A percentile compares a stretch with the other conserved stretches of the same genome.
Evolutionary conservation across 2,888 invertebrate species (phyloP).

Genomic region (Stomorhina lunata): DNA sequence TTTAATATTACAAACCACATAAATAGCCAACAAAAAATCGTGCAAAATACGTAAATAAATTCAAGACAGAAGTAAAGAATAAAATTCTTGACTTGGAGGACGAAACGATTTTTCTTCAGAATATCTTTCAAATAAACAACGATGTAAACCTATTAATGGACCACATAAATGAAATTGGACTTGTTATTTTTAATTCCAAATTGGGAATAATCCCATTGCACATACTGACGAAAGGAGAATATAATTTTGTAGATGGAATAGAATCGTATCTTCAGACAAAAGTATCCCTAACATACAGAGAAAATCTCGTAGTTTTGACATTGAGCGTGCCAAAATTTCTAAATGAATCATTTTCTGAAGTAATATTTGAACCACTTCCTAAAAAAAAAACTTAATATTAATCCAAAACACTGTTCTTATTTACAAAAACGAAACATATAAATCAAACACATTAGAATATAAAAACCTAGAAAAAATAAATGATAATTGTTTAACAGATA

Average conservation of each 20-base stretch:
- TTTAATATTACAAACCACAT: neutral
- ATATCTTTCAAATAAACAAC: too few relatives aligned
- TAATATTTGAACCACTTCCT: slow-evolving; percentile 22
- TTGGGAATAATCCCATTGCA: neutral
- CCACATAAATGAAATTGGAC: too few relatives aligned
- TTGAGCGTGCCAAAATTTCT: slow-evolving; percentile 44
- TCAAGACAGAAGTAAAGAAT: slow-evolving; percentile 43
- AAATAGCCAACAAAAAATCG: too few relatives aligned
- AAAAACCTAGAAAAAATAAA: too few relatives aligned
- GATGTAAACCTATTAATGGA: too few relatives aligned
- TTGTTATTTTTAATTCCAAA: too few relatives aligned
- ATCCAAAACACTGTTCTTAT: neutral
- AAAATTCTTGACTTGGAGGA: slow-evolving; percentile 37
- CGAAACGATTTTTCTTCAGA: neutral
- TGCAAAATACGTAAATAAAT: neutral
- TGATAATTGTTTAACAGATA: too few relatives aligned
- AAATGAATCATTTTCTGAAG: slow-evolving; percentile 30
- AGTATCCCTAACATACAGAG: neutral
- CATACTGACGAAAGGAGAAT: slow-evolving; percentile 3
- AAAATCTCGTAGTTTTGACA: slow-evolving; percentile 55
- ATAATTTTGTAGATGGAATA: neutral
- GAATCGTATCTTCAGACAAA: neutral
- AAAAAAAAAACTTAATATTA: too few relatives aligned
- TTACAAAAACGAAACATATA: too few relatives aligned
- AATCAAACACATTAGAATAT: too few relatives aligned